Evolutionary conservation across 2,888 invertebrate species (phyloP).

Genomic region (Xylota sylvarum): DNA sequence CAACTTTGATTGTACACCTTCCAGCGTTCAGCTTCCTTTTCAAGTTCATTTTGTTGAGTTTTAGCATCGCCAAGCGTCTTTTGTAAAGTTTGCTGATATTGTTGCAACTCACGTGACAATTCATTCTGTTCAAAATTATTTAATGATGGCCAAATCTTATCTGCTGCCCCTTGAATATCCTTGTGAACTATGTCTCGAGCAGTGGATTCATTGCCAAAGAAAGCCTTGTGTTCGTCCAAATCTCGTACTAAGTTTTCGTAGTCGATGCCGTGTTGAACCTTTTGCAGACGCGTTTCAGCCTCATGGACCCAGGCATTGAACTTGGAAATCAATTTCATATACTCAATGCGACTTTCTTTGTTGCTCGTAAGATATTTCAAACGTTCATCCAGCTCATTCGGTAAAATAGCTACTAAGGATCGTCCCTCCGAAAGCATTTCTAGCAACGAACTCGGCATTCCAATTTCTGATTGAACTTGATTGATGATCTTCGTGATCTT

Average conservation of each 20-base stretch:
- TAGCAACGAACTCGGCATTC: conserved; percentile 91
- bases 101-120: conserved; percentile 92
- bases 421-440: conserved; percentile 95
- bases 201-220: conserved; percentile 92
- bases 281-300: conserved; percentile 91
- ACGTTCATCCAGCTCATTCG: conserved; percentile 92
- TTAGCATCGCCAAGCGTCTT: conserved; percentile 94
- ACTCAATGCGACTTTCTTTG: conserved; percentile 91
- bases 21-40: conserved; percentile 94
- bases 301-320: conserved; percentile 94
- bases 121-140: conserved; percentile 93
- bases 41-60: conserved; percentile 91
- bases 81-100: conserved; percentile 92
- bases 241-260: conserved; percentile 93
- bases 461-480: conserved; percentile 90
- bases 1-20: conserved; percentile 92
- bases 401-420: conserved; percentile 91
- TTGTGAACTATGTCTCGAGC: conserved; percentile 93
- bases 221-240: conserved; percentile 94
- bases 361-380: conserved; percentile 92
- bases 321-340: conserved; percentile 91
- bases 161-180: conserved; percentile 92
- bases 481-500: conserved; percentile 90
- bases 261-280: conserved; percentile 94
- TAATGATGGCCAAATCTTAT: conserved; percentile 95